Evolutionary conservation across 2,888 invertebrate genomes (phyloP), one percentile per base, ranked within the genome.

Genomic region (Halictus ligatus): DNA sequence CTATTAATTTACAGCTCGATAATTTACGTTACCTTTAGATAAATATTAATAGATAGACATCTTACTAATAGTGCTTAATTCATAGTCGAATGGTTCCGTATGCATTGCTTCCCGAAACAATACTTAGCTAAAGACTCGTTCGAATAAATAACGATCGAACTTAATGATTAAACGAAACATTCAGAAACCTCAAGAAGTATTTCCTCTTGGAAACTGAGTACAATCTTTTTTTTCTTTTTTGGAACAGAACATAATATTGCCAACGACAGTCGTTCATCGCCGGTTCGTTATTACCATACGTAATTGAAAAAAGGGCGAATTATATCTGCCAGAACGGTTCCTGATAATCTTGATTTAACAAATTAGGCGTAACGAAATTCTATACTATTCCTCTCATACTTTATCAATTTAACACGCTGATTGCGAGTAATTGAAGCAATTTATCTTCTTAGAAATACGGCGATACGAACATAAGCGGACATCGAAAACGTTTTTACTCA

Each of bases 1-100:
- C 85, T 75, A 84, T n/a, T 75, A 80, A 86, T 86, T 64, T 86
- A 86, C 85, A 86, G 85, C 84, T 80, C 46, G 67, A 78, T 84
- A 83, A 80, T 75, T 84, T 85, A 78, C 43, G 69, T 84, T 85
- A 75, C 13, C 40, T 78, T 84, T 77, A 77, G 80, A 85, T 85
- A 80, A 84, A 84, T 84, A 85, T 84, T 58, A 77, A 69, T 85
- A 80, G 85, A 84, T 78, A 77, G 75, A 71, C 84, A 85, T 54
- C 75, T 85, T 85, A 85, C 74, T 77, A 75, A 25, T 84, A 80
- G 58, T 50, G 60, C 60, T 80, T 80, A 80, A 43, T 69, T 77
- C n/a, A 35, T 80, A 75, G 64, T 72, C 83, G 60, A 83, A 64
- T 78, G 50, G 21, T 84, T 64, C 54, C 54, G 25, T 75, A 76